Percentiles rank a stretch among this genome's conserved stretches.
Evolutionary conservation across 2,797 vertebrate species (phyloP).

Genomic region (Spatula versicolor): DNA sequence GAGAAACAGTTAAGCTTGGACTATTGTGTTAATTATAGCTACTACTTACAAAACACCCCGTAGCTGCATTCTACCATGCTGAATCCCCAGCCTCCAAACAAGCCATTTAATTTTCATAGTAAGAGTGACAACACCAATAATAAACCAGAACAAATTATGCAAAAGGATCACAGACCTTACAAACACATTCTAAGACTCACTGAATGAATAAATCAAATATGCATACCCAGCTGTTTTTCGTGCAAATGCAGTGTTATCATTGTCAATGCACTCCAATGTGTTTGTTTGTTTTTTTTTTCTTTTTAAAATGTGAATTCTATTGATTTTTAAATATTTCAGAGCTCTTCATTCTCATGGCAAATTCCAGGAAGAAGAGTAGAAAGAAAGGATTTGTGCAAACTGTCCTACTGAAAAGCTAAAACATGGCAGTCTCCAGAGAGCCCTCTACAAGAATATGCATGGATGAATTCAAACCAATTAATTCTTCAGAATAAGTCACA

Average conservation of each 20-base stretch:
- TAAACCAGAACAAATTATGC: constrained; percentile 37
- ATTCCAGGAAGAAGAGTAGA: background rate
- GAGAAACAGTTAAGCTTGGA: constrained; percentile 6
- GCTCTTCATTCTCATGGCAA: constrained; percentile 29
- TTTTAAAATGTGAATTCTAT: constrained; percentile 41
- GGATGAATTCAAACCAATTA: constrained; percentile 14
- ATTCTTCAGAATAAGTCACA: background rate
- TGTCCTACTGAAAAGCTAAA: background rate
- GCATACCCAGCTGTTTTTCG: background rate
- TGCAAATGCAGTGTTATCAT: background rate
- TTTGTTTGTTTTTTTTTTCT: background rate
- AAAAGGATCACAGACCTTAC: constrained; percentile 21
- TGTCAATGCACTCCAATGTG: background rate
- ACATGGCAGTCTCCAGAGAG: background rate
- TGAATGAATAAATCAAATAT: constrained; percentile 45
- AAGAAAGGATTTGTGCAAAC: background rate
- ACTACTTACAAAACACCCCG: background rate
- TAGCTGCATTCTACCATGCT: background rate
- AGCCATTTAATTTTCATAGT: constrained; percentile 29
- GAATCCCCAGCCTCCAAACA: constrained; percentile 43
- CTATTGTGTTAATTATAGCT: constrained; percentile 29
- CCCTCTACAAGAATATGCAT: background rate
- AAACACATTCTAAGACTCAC: constrained; percentile 23
- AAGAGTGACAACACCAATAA: constrained; percentile 42
- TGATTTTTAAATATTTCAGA: constrained; percentile 45